Evolutionary conservation across 2,797 vertebrate genomes (phyloP).

Genomic region (Gymnodraco acuticeps): DNA sequence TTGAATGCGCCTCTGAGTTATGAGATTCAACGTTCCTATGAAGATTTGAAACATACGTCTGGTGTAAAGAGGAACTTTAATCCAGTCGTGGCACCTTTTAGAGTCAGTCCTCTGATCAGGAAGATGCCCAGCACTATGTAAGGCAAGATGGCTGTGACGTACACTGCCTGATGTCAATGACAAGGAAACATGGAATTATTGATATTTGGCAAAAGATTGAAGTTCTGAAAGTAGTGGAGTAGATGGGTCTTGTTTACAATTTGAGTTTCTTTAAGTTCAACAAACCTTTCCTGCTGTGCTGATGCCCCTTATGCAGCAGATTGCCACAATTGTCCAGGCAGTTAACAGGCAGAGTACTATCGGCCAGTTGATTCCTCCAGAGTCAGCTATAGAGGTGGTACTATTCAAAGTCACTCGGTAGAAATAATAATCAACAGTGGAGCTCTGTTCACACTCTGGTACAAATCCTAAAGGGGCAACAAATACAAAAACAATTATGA

Average conservation of each 20-base stretch:
- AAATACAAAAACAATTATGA: not conserved
- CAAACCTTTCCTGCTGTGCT: slow-evolving; percentile 94
- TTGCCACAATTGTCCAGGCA: slow-evolving; percentile 88
- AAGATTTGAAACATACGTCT: slow-evolving; percentile 82
- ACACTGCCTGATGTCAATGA: slow-evolving; percentile 87
- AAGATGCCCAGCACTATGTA: slow-evolving; percentile 95
- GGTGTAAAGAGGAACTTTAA: slow-evolving; percentile 93
- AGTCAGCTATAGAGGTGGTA: slow-evolving; percentile 84
- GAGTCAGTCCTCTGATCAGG: slow-evolving; percentile 91
- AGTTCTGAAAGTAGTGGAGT: no score
- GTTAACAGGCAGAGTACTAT: slow-evolving; percentile 87
- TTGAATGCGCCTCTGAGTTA: not conserved
- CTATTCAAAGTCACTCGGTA: slow-evolving; percentile 91
- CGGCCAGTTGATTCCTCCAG: slow-evolving; percentile 91
- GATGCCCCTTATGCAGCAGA: slow-evolving; percentile 92
- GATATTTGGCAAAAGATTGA: no score
- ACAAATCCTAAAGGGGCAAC: slow-evolving; percentile 77
- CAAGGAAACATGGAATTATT: fast-evolving
- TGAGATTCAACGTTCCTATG: not conserved
- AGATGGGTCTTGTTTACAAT: no score
- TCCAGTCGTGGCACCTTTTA: slow-evolving; percentile 91
- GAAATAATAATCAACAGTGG: slow-evolving; percentile 93
- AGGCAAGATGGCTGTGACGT: slow-evolving; percentile 94
- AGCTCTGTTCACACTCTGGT: slow-evolving; percentile 89
- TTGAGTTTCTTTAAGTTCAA: slow-evolving; percentile 42